A percentile compares a stretch with the other conserved stretches of the same genome.
These are phyloP conservation scores for Bucorvus abyssinicus DNA, from an alignment of 2,797 vertebrate genomes.

Conservation along the genomic window DNA sequence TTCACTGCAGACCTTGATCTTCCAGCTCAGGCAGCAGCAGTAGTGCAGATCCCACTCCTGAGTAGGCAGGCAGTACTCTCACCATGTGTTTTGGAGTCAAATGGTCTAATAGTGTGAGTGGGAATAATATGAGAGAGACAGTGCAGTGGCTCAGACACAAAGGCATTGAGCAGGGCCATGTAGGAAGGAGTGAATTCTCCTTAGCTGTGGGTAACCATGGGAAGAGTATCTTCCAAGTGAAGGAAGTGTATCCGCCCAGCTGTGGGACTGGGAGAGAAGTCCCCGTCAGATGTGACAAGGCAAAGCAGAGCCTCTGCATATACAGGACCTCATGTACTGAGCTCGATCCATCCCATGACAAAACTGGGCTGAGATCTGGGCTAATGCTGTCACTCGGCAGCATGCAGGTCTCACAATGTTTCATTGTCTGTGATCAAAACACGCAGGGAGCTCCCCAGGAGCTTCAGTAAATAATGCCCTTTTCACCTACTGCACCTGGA, in stretches of 20 bases:
- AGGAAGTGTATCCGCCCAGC: neutral
- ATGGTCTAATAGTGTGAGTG: neutral
- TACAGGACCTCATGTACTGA: neutral
- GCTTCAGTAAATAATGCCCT: neutral
- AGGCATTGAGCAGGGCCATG: neutral
- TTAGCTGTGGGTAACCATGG: neutral
- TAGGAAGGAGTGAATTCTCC: neutral
- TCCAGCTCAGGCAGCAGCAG: neutral
- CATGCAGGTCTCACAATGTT: neutral
- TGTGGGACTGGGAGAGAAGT: neutral
- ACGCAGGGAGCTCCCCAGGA: neutral
- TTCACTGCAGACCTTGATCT: neutral
- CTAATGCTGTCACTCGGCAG: neutral
- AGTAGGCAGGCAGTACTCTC: neutral
- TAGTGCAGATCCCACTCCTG: neutral
- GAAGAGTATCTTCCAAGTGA: neutral
- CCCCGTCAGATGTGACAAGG: neutral
- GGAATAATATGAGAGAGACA: neutral
- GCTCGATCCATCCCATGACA: neutral
- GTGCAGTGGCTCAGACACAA: neutral
- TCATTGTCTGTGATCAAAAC: neutral
- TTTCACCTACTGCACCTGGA: neutral
- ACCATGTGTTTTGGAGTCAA: neutral
- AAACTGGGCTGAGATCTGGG: neutral
- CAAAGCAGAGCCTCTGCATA: neutral